phyloP scores from a whole-genome alignment of 2,797 vertebrate species.

The Poecilia wingei region DNA sequence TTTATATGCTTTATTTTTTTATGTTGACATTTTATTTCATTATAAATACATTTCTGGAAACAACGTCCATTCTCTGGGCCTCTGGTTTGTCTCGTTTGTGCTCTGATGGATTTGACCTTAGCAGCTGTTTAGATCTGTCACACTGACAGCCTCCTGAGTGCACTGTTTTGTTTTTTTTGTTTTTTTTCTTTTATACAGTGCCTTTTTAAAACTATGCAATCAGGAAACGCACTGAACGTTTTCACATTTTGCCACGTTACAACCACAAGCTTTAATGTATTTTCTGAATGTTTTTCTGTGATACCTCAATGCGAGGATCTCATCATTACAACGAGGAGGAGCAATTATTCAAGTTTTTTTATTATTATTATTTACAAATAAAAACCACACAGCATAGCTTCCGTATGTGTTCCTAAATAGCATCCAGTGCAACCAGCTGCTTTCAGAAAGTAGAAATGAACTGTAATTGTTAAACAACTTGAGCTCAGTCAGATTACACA shows the following conservation, averaged over 20 bases:
- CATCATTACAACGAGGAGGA: neutral
- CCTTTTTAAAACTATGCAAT: neutral
- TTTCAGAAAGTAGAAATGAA: neutral
- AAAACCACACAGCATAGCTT: neutral
- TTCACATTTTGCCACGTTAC: neutral
- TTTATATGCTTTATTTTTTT: conserved; percentile 72
- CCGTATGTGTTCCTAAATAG: neutral
- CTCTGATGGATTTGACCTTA: conserved; percentile 52
- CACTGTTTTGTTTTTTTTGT: conserved; percentile 9
- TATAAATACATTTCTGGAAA: conserved; percentile 69
- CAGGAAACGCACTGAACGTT: neutral
- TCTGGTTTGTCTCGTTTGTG: conserved; percentile 47
- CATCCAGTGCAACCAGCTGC: neutral
- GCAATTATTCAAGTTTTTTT: neutral
- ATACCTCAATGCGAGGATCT: neutral
- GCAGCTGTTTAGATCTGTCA: conserved; percentile 38
- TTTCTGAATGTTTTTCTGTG: neutral
- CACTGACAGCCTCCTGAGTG: conserved; percentile 43
- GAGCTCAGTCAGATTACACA: neutral
- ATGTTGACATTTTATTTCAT: conserved; percentile 72
- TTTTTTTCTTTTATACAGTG: neutral
- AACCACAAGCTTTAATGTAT: neutral
- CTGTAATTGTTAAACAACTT: neutral
- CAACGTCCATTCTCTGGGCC: conserved; percentile 32
- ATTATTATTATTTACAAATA: neutral